These are phyloP conservation scores for Julus scanicus DNA, from an alignment of 2,888 invertebrate species.

Conservation along the genomic window DNA sequence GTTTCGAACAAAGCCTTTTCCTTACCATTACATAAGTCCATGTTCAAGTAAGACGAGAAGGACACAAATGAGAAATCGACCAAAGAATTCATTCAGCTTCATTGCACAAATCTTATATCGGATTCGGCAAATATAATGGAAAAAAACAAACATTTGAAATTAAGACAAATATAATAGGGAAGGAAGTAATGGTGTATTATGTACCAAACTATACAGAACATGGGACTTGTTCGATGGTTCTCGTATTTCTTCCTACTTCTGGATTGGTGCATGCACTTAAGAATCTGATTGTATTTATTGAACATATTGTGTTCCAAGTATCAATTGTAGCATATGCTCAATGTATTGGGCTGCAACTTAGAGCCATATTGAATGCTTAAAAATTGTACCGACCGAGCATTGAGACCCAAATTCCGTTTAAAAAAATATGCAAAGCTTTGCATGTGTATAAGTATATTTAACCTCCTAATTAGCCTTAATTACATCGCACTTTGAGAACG, in stretches of 20 bases:
- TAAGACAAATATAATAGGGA: neutral
- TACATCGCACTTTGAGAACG: neutral
- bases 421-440: too few relatives aligned
- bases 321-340: too few relatives aligned
- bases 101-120: neutral
- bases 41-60: conserved; percentile 32
- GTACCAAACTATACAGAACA: too few relatives aligned
- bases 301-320: neutral
- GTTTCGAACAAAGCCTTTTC: neutral
- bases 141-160: neutral
- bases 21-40: neutral
- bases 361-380: too few relatives aligned
- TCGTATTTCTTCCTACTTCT: neutral
- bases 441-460: neutral
- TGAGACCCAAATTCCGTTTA: too few relatives aligned
- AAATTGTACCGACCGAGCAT: too few relatives aligned
- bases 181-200: neutral
- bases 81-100: neutral
- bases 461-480: neutral
- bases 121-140: neutral
- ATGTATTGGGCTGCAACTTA: too few relatives aligned
- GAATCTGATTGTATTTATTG: neutral
- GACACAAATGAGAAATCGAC: conserved; percentile 45
- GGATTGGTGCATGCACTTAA: neutral
- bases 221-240: too few relatives aligned